phyloP scores from a whole-genome alignment of 2,888 invertebrate species.

The Pristionchus mayeri region DNA sequence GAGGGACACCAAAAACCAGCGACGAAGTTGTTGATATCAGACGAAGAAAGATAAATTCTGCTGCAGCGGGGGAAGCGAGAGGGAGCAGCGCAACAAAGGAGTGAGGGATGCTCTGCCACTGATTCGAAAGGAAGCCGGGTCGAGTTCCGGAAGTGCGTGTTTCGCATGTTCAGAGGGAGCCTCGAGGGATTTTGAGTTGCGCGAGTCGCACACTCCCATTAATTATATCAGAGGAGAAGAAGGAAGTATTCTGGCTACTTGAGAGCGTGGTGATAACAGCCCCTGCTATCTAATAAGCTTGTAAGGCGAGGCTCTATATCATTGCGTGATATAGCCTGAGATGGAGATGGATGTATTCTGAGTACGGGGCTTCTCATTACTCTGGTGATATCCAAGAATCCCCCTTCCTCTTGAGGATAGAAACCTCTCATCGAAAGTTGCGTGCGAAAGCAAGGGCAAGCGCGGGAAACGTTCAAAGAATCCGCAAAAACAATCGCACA shows the following conservation, averaged over 20 bases:
- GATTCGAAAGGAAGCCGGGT: not conserved
- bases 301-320: not conserved
- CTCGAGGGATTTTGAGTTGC: conserved; percentile 14
- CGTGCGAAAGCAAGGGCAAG: not conserved
- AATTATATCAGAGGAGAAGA: conserved; percentile 14
- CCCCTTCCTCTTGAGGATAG: not conserved
- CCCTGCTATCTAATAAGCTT: too few relatives aligned
- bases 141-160: conserved; percentile 17
- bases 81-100: not conserved
- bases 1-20: too few relatives aligned
- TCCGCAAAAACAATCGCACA: conserved; percentile 12
- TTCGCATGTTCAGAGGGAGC: not conserved
- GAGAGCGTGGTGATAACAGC: not conserved
- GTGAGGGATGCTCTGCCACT: not conserved
- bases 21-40: too few relatives aligned
- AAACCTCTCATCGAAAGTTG: too few relatives aligned
- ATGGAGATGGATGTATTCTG: not conserved
- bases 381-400: not conserved
- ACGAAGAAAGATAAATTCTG: too few relatives aligned
- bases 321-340: not conserved
- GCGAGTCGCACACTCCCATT: not conserved
- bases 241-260: too few relatives aligned
- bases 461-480: not conserved
- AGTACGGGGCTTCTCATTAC: not conserved
- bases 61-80: not conserved